Evolutionary conservation across 2,113 vertebrate genomes (phyloP), one percentile per base, ranked within the genome.

Genomic region (Bufo bufo): DNA sequence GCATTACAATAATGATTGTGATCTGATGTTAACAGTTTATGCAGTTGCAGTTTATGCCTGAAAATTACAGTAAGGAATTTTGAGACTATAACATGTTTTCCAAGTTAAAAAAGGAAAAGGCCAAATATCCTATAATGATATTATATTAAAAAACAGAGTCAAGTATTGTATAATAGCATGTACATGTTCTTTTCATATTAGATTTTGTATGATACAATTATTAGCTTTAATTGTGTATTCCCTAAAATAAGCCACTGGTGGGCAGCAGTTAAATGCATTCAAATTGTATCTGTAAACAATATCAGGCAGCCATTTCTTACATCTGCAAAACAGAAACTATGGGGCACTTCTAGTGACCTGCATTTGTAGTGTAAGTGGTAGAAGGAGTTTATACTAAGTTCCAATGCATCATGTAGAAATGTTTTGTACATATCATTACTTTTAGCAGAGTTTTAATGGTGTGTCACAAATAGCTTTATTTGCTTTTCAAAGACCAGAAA

Each of bases 191-290:
- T 20, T 50, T 14, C 13, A 23, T 65, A 17, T 58, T 50, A 65
- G 43, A n/a, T 65, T 77, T 86, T 59, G 43, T 13, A 52, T 11
- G 10, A 69, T 16, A n/a, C 86, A 2, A 87, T 20, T 89, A 72
- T 90, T 87, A 11, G 52, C 86, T 85, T 90, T 90, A 80, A 81
- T 63, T 85, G 69, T 81, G 89, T 91, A 91, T 90, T 93, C 90
- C 90, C 90, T 90, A 56, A 58, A 90, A 91, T 56, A 80, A 82
- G 82, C 92, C 90, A 93, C 92, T 92, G 93, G 92, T 93, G 91
- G 91, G 92, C 91, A 90, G 91, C 90, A 92, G 91, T 89, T 90
- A 91, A 90, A 90, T 94, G 16, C 59, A 71, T 5, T 75, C 89
- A 10, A 82, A 49, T 14, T 8, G 1, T 63, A 65, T 5, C 52